phyloP scores from a whole-genome alignment of 2,888 invertebrate genomes.

The Cordilura impudica region DNA sequence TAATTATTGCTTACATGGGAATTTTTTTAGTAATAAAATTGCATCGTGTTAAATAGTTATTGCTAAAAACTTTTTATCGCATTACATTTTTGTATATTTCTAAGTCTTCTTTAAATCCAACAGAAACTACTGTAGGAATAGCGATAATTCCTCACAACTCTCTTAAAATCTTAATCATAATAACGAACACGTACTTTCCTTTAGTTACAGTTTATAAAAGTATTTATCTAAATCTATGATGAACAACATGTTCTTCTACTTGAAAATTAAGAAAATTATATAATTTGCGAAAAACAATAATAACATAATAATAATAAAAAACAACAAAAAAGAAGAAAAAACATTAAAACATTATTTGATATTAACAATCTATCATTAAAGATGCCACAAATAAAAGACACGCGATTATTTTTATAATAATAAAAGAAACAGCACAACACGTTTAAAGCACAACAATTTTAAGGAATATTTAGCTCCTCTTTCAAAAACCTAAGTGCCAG shows the following conservation, averaged over 20 bases:
- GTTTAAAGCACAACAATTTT: not conserved
- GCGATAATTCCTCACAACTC: no score
- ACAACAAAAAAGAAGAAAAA: not conserved
- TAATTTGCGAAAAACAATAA: constrained; percentile 43
- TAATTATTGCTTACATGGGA: no score
- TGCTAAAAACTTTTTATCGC: no score
- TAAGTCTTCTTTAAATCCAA: no score
- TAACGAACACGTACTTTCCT: no score
- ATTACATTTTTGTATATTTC: no score
- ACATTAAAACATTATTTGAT: constrained; percentile 35
- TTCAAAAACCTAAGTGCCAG: constrained; percentile 25
- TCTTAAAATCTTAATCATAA: no score
- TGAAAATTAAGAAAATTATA: constrained; percentile 38
- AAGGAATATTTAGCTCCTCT: constrained; percentile 15
- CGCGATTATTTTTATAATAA: constrained; percentile 15
- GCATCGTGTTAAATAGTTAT: no score
- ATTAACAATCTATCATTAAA: constrained; percentile 36
- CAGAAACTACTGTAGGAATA: no score
- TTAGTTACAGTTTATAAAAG: not conserved
- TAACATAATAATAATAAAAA: constrained; percentile 2
- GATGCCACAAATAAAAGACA: constrained; percentile 37
- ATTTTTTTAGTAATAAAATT: no score
- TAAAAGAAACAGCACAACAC: constrained; percentile 14
- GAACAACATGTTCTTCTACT: constrained; percentile 13
- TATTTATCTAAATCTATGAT: not conserved